A percentile compares a stretch with the other conserved stretches of the same genome.
Evolutionary conservation across 2,797 vertebrate species (phyloP).

Genomic region (Avahi laniger): DNA sequence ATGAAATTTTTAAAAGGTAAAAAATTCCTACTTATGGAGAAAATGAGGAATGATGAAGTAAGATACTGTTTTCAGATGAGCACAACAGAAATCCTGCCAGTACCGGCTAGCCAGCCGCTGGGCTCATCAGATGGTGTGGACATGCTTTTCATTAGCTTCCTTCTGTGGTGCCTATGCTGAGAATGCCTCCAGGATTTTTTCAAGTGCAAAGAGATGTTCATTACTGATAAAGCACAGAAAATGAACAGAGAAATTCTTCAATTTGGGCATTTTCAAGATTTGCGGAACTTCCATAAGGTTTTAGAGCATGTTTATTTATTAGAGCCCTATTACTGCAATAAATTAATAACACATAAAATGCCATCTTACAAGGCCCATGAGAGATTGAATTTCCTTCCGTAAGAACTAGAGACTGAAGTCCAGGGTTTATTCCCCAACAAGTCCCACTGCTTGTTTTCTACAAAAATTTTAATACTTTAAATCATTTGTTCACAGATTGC

Average conservation of each 20-base stretch:
- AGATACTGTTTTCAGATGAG: background rate
- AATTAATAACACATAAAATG: background rate
- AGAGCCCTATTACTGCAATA: background rate
- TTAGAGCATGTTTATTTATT: constrained; percentile 12
- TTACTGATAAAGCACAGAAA: constrained; percentile 45
- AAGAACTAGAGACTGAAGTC: background rate
- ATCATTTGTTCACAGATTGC: background rate
- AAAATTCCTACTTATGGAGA: constrained; percentile 13
- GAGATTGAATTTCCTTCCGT: background rate
- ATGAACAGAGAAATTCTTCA: background rate
- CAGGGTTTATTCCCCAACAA: constrained; percentile 22
- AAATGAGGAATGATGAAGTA: constrained; percentile 15
- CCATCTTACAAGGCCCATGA: background rate
- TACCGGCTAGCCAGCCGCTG: background rate
- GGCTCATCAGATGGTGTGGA: constrained; percentile 37
- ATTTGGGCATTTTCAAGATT: constrained; percentile 16
- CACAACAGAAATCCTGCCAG: background rate
- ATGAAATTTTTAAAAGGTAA: constrained; percentile 13
- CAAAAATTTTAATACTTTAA: constrained; percentile 44
- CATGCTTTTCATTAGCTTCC: background rate
- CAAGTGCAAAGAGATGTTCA: constrained; percentile 35
- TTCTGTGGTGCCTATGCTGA: background rate
- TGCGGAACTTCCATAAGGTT: background rate
- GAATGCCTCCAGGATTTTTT: constrained; percentile 8
- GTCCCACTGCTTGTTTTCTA: constrained; percentile 15